These are phyloP conservation scores for Apostichopus leukothele DNA, from an alignment of 53 echinoderm and acorn worm genomes.

Conservation along the genomic window DNA sequence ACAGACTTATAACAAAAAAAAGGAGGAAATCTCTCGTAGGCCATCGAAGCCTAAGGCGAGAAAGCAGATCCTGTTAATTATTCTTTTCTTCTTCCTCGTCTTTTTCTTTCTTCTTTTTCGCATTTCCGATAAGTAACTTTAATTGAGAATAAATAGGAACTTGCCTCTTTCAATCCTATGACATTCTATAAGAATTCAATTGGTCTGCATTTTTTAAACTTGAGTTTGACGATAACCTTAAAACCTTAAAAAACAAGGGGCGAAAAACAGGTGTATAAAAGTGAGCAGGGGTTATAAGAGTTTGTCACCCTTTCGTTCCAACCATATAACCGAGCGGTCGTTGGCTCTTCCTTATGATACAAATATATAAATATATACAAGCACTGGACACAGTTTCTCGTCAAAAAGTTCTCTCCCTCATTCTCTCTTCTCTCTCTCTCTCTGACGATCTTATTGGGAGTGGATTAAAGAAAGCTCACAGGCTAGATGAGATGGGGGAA, in stretches of 20 bases:
- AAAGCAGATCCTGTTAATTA: constrained; percentile 16
- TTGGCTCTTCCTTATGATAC: neutral
- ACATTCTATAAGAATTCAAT: constrained; percentile 11
- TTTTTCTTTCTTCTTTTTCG: neutral
- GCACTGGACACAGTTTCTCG: too few species aligned
- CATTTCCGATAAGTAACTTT: constrained; percentile 23
- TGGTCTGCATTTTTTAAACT: neutral
- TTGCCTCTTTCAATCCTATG: constrained; percentile 11
- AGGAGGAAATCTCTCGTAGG: neutral
- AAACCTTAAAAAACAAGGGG: neutral
- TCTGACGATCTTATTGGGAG: neutral
- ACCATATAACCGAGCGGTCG: constrained; percentile 21
- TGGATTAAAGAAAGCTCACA: constrained; percentile 24
- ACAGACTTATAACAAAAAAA: neutral
- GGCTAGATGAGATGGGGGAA: neutral
- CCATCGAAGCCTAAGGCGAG: constrained; percentile 21
- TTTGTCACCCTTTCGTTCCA: constrained; percentile 17
- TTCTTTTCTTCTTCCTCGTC: neutral
- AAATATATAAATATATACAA: too few species aligned
- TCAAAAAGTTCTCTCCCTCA: too few species aligned
- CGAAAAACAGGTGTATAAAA: constrained; percentile 36
- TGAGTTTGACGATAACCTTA: neutral
- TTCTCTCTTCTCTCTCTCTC: too few species aligned
- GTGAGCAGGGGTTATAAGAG: neutral
- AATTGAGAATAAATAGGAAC: constrained; percentile 37